These are phyloP conservation scores for Atethmia centrago DNA, from an alignment of 2,888 invertebrate genomes.

Conservation along the genomic window DNA sequence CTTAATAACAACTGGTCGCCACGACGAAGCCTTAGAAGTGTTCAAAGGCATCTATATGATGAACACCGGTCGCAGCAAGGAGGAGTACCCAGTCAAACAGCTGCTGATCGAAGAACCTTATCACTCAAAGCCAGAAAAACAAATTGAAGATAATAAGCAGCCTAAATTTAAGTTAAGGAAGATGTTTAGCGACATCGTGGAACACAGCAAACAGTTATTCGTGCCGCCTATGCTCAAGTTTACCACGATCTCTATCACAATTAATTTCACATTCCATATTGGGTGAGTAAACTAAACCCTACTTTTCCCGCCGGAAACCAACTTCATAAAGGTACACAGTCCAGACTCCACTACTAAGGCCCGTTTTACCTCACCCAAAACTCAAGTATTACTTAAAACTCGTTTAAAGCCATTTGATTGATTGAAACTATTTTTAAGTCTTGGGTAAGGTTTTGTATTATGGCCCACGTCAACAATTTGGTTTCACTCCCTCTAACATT, in stretches of 20 bases:
- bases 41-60: slow-evolving; percentile 95
- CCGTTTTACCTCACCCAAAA: too few species aligned
- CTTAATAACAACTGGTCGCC: slow-evolving; percentile 94
- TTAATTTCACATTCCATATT: slow-evolving; percentile 98
- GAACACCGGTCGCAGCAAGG: slow-evolving; percentile 94
- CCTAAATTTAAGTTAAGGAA: slow-evolving; percentile 92
- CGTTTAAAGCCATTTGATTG: too few species aligned
- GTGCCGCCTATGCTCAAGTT: slow-evolving; percentile 95
- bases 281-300: slow-evolving; percentile 90
- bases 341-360: too few species aligned
- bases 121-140: slow-evolving; percentile 89
- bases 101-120: slow-evolving; percentile 91
- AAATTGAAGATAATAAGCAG: slow-evolving; percentile 90
- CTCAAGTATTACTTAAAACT: too few species aligned
- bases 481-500: too few species aligned
- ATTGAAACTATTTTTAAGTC: too few species aligned
- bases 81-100: slow-evolving; percentile 94
- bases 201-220: slow-evolving; percentile 95
- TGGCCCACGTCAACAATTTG: too few species aligned
- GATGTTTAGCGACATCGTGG: slow-evolving; percentile 94
- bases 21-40: slow-evolving; percentile 95
- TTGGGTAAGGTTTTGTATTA: too few species aligned
- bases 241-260: slow-evolving; percentile 95
- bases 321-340: too few species aligned
- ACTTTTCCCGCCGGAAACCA: too few species aligned